A percentile compares a stretch with the other conserved stretches of the same genome.
These are phyloP conservation scores for Callyntrura sp. DNA, from an alignment of 2,888 invertebrate genomes.

Conservation along the genomic window DNA sequence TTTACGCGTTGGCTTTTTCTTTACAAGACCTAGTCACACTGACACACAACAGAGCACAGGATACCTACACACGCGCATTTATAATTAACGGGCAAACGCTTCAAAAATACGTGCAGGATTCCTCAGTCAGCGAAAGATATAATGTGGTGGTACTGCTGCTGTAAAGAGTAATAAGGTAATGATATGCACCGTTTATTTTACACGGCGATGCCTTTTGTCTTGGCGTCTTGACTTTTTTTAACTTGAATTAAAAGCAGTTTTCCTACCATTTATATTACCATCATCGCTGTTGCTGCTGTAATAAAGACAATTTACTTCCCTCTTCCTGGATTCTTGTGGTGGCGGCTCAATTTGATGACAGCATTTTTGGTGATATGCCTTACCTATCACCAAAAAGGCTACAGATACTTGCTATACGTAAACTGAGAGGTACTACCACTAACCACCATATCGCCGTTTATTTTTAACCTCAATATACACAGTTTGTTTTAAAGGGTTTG, in stretches of 20 bases:
- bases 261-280: not conserved
- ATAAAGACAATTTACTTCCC: conserved; percentile 77
- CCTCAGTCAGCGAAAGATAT: conserved; percentile 22
- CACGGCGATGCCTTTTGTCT: conserved; percentile 62
- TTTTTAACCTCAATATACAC: conserved; percentile 32
- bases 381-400: not conserved
- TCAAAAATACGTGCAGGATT: conserved; percentile 24
- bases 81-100: conserved; percentile 58
- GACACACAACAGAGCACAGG: conserved; percentile 48
- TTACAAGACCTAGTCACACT: conserved; percentile 72
- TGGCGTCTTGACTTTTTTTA: conserved; percentile 40
- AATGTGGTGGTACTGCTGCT: not conserved
- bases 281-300: conserved; percentile 10
- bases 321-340: conserved; percentile 80
- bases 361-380: conserved; percentile 31
- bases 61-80: conserved; percentile 14
- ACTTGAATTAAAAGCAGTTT: conserved; percentile 66
- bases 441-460: conserved; percentile 11
- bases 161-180: conserved; percentile 28
- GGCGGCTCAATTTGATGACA: conserved; percentile 41
- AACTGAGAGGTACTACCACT: not conserved
- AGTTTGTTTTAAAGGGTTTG: not conserved
- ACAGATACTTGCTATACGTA: conserved; percentile 2
- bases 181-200: conserved; percentile 63
- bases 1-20: conserved; percentile 40